Conservation (phyloP, 2,888 invertebrate species). For the Dromius quadrimaculatus region DNA sequence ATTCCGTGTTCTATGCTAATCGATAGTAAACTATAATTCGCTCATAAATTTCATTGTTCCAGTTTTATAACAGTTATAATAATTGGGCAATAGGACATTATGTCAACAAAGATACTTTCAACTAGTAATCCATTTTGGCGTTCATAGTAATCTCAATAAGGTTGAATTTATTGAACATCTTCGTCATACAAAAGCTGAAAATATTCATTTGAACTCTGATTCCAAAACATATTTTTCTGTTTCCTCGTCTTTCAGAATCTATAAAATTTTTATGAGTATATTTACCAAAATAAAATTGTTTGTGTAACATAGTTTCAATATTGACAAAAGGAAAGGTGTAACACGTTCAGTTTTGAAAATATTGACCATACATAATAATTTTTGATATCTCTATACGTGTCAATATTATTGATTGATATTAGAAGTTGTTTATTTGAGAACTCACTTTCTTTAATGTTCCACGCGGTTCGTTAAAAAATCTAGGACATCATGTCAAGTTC, state of each 20-base stretch:
- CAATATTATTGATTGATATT: conserved; percentile 11
- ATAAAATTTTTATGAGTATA: no score
- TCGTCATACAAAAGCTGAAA: no score
- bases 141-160: no score
- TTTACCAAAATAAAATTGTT: no score
- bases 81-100: neutral
- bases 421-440: conserved; percentile 5
- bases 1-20: conserved; percentile 17
- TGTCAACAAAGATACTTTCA: no score
- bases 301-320: no score
- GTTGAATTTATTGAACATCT: no score
- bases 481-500: conserved; percentile 28
- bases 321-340: neutral
- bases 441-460: conserved; percentile 8
- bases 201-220: no score
- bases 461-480: conserved; percentile 16
- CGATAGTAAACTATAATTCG: conserved; percentile 7
- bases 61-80: neutral
- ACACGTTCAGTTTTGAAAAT: neutral
- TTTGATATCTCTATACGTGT: neutral
- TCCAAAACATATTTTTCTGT: no score
- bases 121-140: no score
- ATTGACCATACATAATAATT: neutral
- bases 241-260: no score
- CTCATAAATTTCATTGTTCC: conserved; percentile 14